Conservation (phyloP, 2,113 vertebrate genomes). For the Periophthalmus modestus region DNA sequence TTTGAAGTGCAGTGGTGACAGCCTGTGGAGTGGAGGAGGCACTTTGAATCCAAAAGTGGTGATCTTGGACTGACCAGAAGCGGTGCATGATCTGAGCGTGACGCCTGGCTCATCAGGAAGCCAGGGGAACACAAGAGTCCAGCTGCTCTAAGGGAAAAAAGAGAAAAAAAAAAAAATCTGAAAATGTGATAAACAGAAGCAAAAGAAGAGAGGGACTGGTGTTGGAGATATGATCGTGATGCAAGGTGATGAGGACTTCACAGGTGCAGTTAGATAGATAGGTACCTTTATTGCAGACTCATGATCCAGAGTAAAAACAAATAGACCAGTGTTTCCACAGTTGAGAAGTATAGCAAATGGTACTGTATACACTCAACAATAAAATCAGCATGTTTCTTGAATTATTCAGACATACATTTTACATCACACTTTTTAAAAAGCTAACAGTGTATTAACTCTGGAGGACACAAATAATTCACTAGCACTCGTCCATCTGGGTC, state of each 20-base stretch:
- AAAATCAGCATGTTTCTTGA: too few species aligned
- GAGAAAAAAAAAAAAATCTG: not conserved
- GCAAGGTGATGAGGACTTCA: not conserved
- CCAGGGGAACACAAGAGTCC: constrained; percentile 16
- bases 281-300: too few species aligned
- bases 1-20: not conserved
- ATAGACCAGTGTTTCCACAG: too few species aligned
- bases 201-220: not conserved
- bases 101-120: constrained; percentile 18
- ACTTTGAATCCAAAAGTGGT: constrained; percentile 1
- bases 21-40: not conserved
- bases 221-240: not conserved
- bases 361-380: too few species aligned
- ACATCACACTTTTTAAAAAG: too few species aligned
- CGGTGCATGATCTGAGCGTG: not conserved
- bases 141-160: constrained; percentile 14
- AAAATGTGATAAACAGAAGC: not conserved
- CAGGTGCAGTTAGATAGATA: not conserved
- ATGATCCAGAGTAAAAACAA: too few species aligned
- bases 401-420: too few species aligned
- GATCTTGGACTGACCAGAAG: constrained; percentile 31
- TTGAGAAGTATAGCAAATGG: too few species aligned
- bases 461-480: too few species aligned
- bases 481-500: too few species aligned
- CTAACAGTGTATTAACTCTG: too few species aligned